These are phyloP conservation scores for Listronotus bonariensis DNA, from an alignment of 1,140 invertebrate genomes.

Conservation along the genomic window DNA sequence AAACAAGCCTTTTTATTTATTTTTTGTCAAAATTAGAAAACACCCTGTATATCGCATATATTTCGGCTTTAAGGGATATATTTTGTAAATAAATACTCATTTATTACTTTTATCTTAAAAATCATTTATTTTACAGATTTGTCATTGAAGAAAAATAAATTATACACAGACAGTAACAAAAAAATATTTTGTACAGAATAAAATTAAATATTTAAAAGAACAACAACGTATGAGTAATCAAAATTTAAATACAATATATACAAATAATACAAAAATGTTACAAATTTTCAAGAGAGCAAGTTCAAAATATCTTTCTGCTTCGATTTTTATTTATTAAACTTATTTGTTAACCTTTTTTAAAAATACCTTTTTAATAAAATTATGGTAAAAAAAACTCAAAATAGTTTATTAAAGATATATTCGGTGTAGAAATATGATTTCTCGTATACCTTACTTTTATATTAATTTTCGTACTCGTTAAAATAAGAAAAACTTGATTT, in stretches of 20 bases:
- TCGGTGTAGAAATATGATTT: conserved; percentile 1
- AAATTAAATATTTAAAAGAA: conserved; percentile 3
- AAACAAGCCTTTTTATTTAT: too few relatives aligned
- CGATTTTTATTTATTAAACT: too few relatives aligned
- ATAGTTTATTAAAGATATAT: not conserved
- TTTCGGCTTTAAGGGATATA: too few relatives aligned
- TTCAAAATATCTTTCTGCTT: not conserved
- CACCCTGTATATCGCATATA: too few relatives aligned
- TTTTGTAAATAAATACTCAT: too few relatives aligned
- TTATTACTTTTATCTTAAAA: not conserved
- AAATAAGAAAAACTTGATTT: conserved; percentile 9
- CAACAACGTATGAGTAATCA: conserved; percentile 3
- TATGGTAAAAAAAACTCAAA: not conserved
- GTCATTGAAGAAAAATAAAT: conserved; percentile 22
- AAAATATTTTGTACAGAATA: conserved; percentile 17
- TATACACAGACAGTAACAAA: conserved; percentile 25
- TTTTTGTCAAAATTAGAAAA: too few relatives aligned
- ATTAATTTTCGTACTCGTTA: not conserved
- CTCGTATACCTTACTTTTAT: conserved; percentile 5
- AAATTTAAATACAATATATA: conserved; percentile 9
- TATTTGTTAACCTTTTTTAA: not conserved
- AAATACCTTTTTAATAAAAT: not conserved
- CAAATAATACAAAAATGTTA: conserved; percentile 12
- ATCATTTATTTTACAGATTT: conserved; percentile 11
- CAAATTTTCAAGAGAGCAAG: not conserved